These are phyloP conservation scores for Zelleria hepariella DNA, from an alignment of 2,888 invertebrate genomes.

Conservation along the genomic window DNA sequence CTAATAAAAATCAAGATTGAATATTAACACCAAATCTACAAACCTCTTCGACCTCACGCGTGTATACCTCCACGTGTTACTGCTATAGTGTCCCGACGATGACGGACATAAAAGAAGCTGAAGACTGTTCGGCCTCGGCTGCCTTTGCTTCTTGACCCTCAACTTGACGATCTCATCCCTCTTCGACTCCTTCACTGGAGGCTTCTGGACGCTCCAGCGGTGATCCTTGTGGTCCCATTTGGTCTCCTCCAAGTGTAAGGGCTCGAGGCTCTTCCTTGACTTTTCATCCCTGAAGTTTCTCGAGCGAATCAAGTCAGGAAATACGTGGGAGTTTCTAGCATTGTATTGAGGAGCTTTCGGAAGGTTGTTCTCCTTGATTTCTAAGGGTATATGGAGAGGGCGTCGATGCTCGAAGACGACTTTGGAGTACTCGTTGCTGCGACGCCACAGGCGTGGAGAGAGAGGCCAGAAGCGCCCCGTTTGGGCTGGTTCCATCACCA, in stretches of 20 bases:
- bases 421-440: slow-evolving; percentile 62
- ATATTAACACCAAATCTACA: slow-evolving; percentile 20
- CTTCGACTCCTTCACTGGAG: slow-evolving; percentile 41
- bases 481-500: slow-evolving; percentile 63
- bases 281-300: slow-evolving; percentile 31
- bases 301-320: slow-evolving; percentile 49
- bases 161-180: slow-evolving; percentile 50
- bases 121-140: slow-evolving; percentile 59
- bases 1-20: no score
- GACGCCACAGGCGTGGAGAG: slow-evolving; percentile 59
- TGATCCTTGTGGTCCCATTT: not conserved
- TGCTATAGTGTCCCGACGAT: slow-evolving; percentile 60
- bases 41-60: slow-evolving; percentile 61
- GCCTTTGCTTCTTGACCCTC: slow-evolving; percentile 51
- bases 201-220: slow-evolving; percentile 18
- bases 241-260: slow-evolving; percentile 40
- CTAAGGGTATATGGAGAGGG: slow-evolving; percentile 51
- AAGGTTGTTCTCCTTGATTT: slow-evolving; percentile 30
- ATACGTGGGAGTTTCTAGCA: slow-evolving; percentile 22
- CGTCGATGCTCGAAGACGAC: slow-evolving; percentile 61
- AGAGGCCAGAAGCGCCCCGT: slow-evolving; percentile 61
- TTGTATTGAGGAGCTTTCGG: not conserved
- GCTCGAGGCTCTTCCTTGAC: slow-evolving; percentile 37
- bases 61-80: slow-evolving; percentile 63
- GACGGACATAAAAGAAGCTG: slow-evolving; percentile 61